phyloP scores from a whole-genome alignment of 2,888 invertebrate species.

The Polyommatus icarus region DNA sequence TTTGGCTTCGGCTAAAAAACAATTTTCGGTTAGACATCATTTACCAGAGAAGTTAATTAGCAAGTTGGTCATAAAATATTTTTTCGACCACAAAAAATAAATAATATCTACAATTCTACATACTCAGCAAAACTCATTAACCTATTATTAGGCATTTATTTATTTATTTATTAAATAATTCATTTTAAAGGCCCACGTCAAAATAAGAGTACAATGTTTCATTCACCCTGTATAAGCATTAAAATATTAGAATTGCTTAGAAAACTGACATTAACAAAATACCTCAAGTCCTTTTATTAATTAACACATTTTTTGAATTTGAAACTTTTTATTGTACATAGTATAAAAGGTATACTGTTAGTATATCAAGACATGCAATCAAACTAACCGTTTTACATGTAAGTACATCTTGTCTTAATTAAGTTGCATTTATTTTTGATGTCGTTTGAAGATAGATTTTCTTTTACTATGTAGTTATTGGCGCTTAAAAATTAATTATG shows the following conservation, averaged over 20 bases:
- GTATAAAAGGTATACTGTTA: background rate
- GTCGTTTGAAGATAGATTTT: too few species aligned
- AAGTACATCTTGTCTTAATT: background rate
- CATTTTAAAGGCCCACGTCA: too few species aligned
- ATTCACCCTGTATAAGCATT: background rate
- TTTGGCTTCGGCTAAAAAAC: background rate
- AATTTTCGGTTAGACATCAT: background rate
- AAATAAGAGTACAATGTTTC: background rate
- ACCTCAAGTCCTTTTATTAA: background rate
- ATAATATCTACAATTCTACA: background rate
- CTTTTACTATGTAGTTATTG: too few species aligned
- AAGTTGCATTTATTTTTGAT: too few species aligned
- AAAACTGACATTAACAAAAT: background rate
- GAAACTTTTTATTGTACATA: background rate
- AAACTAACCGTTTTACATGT: background rate
- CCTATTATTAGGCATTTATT: too few species aligned
- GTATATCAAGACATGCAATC: background rate
- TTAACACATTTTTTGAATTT: background rate
- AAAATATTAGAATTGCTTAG: background rate
- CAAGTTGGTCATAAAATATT: background rate
- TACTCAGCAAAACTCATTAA: too few species aligned
- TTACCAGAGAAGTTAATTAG: background rate
- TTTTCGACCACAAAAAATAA: background rate
- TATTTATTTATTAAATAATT: too few species aligned
- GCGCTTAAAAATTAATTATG: too few species aligned